Evolutionary conservation across 2,888 invertebrate species (phyloP), one percentile per base, ranked within the genome.

Genomic region (Aphodius granarius): DNA sequence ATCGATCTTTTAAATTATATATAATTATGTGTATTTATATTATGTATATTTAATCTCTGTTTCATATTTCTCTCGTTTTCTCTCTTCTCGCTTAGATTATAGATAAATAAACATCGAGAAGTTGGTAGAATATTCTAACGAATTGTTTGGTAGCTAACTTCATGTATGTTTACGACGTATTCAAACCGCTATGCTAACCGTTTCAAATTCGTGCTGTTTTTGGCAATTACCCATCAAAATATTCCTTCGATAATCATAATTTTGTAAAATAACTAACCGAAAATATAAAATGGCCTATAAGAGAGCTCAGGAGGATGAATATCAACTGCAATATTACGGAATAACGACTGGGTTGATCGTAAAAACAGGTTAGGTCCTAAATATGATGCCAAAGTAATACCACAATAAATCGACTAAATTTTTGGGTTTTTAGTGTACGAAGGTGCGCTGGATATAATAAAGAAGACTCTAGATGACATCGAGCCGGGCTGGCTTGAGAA

Each of bases 311-410:
- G 65, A 64, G 9, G 74, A 75, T 17, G 66, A 71, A 75, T 71
- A 71, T 20, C 43, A 70, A 18, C 43, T 71, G 23, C 71, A 75
- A 71, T 75, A 72, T 22, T 75, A 75, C 18, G 64, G 21, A 16
- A 23, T 71, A 64, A 71, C 62, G 9, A 22, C 65, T 6, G 66
- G 43, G 20, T 17, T 13, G 20, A 43, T 65, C 13, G 66, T 73
- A n/a, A 2, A 16, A 66, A 15, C 66, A 22, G 66, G 73, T 73
- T n/a, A n/a, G n/a, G n/a, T n/a, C n/a, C n/a, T n/a, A n/a, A n/a
- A n/a, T n/a, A n/a, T n/a, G n/a, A 19, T 15, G 13, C 20, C 21
- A n/a, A 13, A 5, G 20, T 17, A 20, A 65, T 16, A 23, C 23
- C 22, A 5, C 5, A 66, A 21, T 43, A 43, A 43, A 43, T 9